These are phyloP conservation scores for Myxocyprinus asiaticus DNA, from an alignment of 2,113 vertebrate genomes.

Conservation along the genomic window DNA sequence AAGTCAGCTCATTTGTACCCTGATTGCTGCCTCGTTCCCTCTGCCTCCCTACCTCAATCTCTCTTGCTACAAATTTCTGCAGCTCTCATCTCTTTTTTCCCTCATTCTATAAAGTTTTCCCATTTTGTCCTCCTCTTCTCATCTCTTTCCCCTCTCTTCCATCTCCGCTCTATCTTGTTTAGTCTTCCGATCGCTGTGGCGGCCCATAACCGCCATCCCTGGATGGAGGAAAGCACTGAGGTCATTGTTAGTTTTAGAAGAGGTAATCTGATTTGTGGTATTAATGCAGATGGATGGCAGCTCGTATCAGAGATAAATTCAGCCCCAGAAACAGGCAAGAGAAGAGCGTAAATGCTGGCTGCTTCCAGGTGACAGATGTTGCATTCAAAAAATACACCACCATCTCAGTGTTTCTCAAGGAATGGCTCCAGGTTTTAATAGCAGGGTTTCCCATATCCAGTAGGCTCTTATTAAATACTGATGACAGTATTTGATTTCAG, in stretches of 20 bases:
- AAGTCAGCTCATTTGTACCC: slow-evolving; percentile 58
- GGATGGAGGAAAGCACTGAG: slow-evolving; percentile 19
- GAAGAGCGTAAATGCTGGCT: slow-evolving; percentile 47
- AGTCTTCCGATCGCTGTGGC: slow-evolving; percentile 11
- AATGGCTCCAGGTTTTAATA: slow-evolving; percentile 37
- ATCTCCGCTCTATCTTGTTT: background rate
- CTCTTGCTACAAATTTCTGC: background rate
- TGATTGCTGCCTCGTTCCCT: slow-evolving; percentile 1
- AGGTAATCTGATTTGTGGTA: slow-evolving; percentile 42
- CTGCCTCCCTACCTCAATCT: background rate
- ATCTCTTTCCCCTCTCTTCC: slow-evolving; percentile 9
- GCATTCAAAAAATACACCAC: slow-evolving; percentile 39
- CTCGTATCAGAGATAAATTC: slow-evolving; percentile 45
- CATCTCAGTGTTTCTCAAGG: slow-evolving; percentile 46
- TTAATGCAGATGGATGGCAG: slow-evolving; percentile 61
- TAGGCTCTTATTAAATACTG: slow-evolving; percentile 58
- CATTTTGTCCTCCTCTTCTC: background rate
- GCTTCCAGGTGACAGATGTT: slow-evolving; percentile 63
- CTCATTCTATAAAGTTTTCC: background rate
- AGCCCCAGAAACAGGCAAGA: slow-evolving; percentile 52
- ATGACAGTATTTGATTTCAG: slow-evolving; percentile 56
- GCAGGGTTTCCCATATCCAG: slow-evolving; percentile 36
- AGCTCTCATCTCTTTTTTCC: background rate
- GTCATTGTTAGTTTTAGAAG: slow-evolving; percentile 28
- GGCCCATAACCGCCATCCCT: slow-evolving; percentile 13